Evolutionary conservation across 2,888 invertebrate species (phyloP), one percentile per base, ranked within the genome.

Genomic region (Trachelus tabidus): DNA sequence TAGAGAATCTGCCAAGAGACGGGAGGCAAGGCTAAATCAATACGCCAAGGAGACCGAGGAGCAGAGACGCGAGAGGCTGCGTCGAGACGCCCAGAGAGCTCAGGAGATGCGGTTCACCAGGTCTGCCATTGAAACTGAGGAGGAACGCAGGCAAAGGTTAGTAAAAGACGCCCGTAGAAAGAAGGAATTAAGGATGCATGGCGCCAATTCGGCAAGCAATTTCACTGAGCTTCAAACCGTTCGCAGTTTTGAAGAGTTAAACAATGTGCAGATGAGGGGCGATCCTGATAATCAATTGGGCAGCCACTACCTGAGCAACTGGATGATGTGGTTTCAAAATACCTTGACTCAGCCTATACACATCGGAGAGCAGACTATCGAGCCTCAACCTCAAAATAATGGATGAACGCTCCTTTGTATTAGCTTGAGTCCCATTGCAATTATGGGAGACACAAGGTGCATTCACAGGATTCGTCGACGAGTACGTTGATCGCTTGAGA

Each of bases 301-400:
- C 56, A 84, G 88, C 77, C 86, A 89, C 81, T 89, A 88, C 77
- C 81, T 89, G 73, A 86, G 85, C 83, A 89, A 89, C 81, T 89
- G 88, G 89, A 87, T 88, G 85, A 84, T 89, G 86, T 89, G 89
- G 89, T 87, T 89, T 79, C 89, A 89, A 81, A 89, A 86, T 79
- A 86, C 85, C 30, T 79, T 88, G 75, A 77, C 82, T 71, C 88
- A 87, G 81, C 82, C 86, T 4, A 82, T 82, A 75, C 84, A 85
- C 77, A 75, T 82, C 56, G 84, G 81, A 71, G 87, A 87, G 75
- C 83, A 85, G 76, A 84, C 80, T 77, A 30, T 77, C 73, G 84
- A 85, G 76, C 76, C 82, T 34, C 81, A 84, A 73, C 73, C 81
- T 37, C 80, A 81, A 78, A 83, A 73, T 80, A 83, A 81, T 75